Percentiles rank a stretch among this genome's conserved stretches.
phyloP scores from a whole-genome alignment of 2,113 vertebrate genomes.

The Lophotis ruficrista region DNA sequence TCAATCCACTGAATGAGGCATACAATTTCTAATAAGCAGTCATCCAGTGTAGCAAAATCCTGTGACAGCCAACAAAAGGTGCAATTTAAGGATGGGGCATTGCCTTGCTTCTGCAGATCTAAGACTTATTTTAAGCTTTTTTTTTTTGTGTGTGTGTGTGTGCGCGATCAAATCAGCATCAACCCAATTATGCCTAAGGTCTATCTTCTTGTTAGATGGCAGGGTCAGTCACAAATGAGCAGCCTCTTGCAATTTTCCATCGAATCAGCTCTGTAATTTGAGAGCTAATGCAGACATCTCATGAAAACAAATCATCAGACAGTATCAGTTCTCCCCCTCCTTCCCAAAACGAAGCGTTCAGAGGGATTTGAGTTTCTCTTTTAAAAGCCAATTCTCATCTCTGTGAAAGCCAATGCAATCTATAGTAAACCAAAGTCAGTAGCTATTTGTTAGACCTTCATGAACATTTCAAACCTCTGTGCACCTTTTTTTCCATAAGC shows the following conservation, averaged over 20 bases:
- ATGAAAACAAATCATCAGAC: constrained; percentile 62
- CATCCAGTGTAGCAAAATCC: neutral
- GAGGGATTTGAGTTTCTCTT: constrained; percentile 36
- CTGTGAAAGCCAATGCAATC: constrained; percentile 29
- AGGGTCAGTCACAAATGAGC: constrained; percentile 71
- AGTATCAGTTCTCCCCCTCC: neutral
- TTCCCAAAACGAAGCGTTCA: neutral
- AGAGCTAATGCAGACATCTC: constrained; percentile 68
- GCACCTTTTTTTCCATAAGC: neutral
- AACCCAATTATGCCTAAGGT: constrained; percentile 69
- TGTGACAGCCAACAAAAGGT: constrained; percentile 28
- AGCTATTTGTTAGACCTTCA: constrained; percentile 8
- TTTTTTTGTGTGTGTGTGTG: neutral
- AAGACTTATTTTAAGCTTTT: constrained; percentile 55
- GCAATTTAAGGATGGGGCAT: constrained; percentile 27
- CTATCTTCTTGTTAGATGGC: constrained; percentile 66
- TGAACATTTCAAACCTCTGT: constrained; percentile 36
- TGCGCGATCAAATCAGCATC: constrained; percentile 65
- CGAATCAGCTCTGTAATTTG: constrained; percentile 64
- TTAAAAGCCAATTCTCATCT: constrained; percentile 42
- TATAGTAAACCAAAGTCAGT: constrained; percentile 36
- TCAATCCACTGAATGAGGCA: neutral
- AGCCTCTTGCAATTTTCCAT: constrained; percentile 70
- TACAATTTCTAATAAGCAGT: constrained; percentile 8
- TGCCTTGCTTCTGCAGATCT: constrained; percentile 33